Percentiles rank a stretch among this genome's conserved stretches.
These are phyloP conservation scores for Bucco capensis DNA, from an alignment of 2,113 vertebrate species.

Conservation along the genomic window DNA sequence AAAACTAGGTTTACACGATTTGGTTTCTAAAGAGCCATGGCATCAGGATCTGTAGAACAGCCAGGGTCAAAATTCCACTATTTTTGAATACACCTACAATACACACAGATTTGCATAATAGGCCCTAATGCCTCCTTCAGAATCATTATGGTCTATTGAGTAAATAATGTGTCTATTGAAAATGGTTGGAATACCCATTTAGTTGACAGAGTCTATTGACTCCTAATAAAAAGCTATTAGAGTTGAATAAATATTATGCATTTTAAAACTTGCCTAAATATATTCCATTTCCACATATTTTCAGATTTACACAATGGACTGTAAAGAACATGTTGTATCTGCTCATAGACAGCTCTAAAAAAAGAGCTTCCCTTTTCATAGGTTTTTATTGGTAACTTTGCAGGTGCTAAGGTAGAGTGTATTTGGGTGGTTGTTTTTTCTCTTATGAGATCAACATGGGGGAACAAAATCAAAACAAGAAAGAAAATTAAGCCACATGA, in stretches of 20 bases:
- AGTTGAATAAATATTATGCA: constrained; percentile 63
- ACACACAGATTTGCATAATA: constrained; percentile 60
- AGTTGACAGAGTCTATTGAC: constrained; percentile 61
- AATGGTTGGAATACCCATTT: constrained; percentile 60
- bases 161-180: constrained; percentile 62
- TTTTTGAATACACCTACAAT: constrained; percentile 55
- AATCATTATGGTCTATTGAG: constrained; percentile 65
- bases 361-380: neutral
- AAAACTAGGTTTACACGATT: constrained; percentile 32
- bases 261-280: constrained; percentile 58
- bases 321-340: constrained; percentile 28
- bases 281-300: constrained; percentile 52
- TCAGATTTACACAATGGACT: constrained; percentile 46
- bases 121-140: constrained; percentile 61
- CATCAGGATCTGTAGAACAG: constrained; percentile 16
- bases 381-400: neutral
- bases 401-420: neutral
- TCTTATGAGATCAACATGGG: neutral
- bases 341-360: neutral
- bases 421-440: neutral
- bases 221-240: constrained; percentile 66
- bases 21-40: constrained; percentile 14
- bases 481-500: constrained; percentile 25
- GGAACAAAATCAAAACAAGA: constrained; percentile 4
- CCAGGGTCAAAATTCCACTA: constrained; percentile 51